Conservation (phyloP, 2,113 vertebrate species). For the Acrocephalus arundinaceus region DNA sequence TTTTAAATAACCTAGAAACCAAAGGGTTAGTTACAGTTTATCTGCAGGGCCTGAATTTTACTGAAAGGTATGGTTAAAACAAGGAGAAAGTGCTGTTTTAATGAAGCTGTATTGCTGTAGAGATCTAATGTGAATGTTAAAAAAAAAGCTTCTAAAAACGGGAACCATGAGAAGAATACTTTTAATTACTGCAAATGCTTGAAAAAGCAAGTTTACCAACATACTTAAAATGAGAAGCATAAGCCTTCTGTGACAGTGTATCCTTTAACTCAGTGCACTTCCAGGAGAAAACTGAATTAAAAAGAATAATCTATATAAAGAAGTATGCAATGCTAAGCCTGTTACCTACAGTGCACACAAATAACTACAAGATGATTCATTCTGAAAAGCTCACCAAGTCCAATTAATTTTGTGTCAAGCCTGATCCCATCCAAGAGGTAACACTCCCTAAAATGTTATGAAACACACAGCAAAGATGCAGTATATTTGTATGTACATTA, state of each 20-base stretch:
- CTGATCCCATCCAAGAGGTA: not conserved
- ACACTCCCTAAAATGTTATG: not conserved
- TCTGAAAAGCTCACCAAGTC: slow-evolving; percentile 1
- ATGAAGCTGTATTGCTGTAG: not conserved
- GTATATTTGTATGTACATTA: not conserved
- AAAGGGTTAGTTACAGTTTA: not conserved
- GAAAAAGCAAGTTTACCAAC: not conserved
- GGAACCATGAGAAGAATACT: not conserved
- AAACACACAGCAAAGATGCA: not conserved
- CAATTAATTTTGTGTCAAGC: not conserved
- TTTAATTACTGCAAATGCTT: not conserved
- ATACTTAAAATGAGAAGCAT: not conserved
- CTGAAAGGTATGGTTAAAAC: not conserved
- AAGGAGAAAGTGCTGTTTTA: not conserved
- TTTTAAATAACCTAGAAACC: not conserved
- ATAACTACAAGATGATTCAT: not conserved
- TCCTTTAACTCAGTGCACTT: not conserved
- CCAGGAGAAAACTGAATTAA: not conserved
- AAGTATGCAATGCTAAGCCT: not conserved
- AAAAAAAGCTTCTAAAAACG: not conserved
- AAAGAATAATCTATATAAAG: not conserved
- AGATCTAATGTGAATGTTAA: not conserved
- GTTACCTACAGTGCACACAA: not conserved
- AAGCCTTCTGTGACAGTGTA: not conserved
- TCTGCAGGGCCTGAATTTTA: not conserved